These are phyloP conservation scores for Apostichopus parvimensis DNA, from an alignment of 35 echinoderm and acorn worm genomes.

Conservation along the genomic window DNA sequence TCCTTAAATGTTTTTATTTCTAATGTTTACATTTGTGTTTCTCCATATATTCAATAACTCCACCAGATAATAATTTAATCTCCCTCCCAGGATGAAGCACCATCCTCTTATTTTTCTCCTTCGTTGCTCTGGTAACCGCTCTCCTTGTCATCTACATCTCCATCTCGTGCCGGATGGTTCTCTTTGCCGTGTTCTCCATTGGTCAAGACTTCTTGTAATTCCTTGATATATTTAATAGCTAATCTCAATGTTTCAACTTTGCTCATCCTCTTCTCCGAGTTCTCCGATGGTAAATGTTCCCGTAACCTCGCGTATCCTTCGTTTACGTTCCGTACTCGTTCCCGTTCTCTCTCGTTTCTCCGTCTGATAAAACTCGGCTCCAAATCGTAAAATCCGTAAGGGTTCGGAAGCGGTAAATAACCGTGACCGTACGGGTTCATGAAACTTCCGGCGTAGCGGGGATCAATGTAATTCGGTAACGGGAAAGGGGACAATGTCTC, in stretches of 20 bases:
- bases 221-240: slow-evolving; percentile 96
- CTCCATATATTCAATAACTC: too few species aligned
- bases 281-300: slow-evolving; percentile 88
- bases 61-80: too few species aligned
- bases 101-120: slow-evolving; percentile 42
- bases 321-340: slow-evolving; percentile 92
- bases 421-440: slow-evolving; percentile 84
- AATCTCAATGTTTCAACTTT: slow-evolving; percentile 89
- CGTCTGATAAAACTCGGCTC: slow-evolving; percentile 93
- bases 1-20: too few species aligned
- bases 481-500: slow-evolving; percentile 56
- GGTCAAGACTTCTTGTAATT: slow-evolving; percentile 80
- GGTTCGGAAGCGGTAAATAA: slow-evolving; percentile 84
- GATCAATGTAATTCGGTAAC: slow-evolving; percentile 88
- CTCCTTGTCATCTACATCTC: slow-evolving; percentile 63
- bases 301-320: slow-evolving; percentile 85
- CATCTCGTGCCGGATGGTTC: slow-evolving; percentile 44
- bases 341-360: slow-evolving; percentile 90
- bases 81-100: too few species aligned
- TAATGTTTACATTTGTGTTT: too few species aligned
- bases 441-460: slow-evolving; percentile 77
- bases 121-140: slow-evolving; percentile 72
- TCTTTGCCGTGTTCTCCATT: slow-evolving; percentile 79
- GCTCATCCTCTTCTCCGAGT: slow-evolving; percentile 92
- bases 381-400: slow-evolving; percentile 92